Percentiles rank a stretch among this genome's conserved stretches.
Evolutionary conservation across 2,888 invertebrate species (phyloP).

Genomic region (Andrena flavipes): DNA sequence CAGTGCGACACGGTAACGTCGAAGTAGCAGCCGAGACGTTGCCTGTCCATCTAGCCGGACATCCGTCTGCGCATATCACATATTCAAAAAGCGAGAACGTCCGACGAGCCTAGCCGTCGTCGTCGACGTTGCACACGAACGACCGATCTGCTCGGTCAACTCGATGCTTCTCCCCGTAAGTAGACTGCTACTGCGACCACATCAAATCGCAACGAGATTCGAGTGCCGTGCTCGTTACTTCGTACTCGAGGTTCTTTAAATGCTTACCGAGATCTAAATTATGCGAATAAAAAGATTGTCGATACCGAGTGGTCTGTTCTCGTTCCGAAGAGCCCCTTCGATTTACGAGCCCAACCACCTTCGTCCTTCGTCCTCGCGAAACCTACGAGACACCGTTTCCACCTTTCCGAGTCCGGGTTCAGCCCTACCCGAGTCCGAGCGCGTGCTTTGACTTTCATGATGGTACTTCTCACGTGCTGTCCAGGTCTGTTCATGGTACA

Average conservation of each 20-base stretch:
- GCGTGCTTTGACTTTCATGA: conserved; percentile 19
- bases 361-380: conserved; percentile 51
- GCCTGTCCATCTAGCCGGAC: conserved; percentile 28
- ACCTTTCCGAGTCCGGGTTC: not conserved
- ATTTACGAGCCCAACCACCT: conserved; percentile 70
- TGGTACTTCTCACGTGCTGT: not conserved
- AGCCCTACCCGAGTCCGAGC: conserved; percentile 21
- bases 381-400: conserved; percentile 22
- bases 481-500: not conserved
- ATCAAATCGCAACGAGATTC: conserved; percentile 60
- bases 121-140: conserved; percentile 7
- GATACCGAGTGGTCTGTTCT: conserved; percentile 78
- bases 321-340: conserved; percentile 69
- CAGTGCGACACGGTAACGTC: conserved; percentile 68
- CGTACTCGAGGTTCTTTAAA: conserved; percentile 63
- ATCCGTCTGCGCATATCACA: conserved; percentile 56
- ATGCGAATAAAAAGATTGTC: conserved; percentile 80
- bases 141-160: not conserved
- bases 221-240: conserved; percentile 46
- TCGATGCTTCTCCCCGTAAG: conserved; percentile 6
- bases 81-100: conserved; percentile 41
- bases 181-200: conserved; percentile 63
- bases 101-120: conserved; percentile 26
- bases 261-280: conserved; percentile 75
- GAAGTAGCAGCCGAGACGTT: conserved; percentile 66